Evolutionary conservation across 2,113 vertebrate genomes (phyloP), one percentile per base, ranked within the genome.

Genomic region (Barbus barbus): DNA sequence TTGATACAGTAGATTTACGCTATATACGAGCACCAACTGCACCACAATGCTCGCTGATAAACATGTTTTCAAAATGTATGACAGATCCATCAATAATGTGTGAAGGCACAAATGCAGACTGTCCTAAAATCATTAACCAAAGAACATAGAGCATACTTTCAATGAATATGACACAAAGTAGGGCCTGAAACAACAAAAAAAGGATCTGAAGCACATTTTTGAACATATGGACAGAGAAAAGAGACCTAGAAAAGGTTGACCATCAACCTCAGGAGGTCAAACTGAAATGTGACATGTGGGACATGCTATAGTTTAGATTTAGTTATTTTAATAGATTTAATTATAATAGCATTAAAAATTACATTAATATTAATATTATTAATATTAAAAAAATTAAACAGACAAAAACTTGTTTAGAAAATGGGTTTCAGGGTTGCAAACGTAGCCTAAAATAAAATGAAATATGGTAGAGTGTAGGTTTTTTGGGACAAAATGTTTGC

Each of bases 121-220:
- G 26, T 61, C 36, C 58, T 26, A 86, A 3, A 28, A 87, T 67
- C 85, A 83, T 3, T 78, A 60, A 22, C 12, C 9, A 44, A 38
- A 44, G 28, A 3, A 31, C 8, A 65, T 33, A 33, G 31, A 2
- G 61, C 2, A 65, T 33, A 67, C 14, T 67, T 67, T 61, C 16
- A 3, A 18, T 31, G 16, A 69, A 22, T 22, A 36, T 36, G 4
- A 22, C 1, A 65, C 14, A 65, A 33, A 20, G 33, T 33, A 33
- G 16, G 7, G 31, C 63, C 2, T 65, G 61, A 65, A 18, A 65
- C 6, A 65, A 4, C 13, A 63, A 31, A 31, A 24, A 60, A 14
- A 14, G 46, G 9, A 7, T 56, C 16, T 53, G 20, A 58, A 58
- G 22, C 53, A 58, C 53, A 9, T n/a, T 58, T 69, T 12, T 69